phyloP scores from a whole-genome alignment of 2,888 invertebrate genomes.

The Meghimatium bilineatum region DNA sequence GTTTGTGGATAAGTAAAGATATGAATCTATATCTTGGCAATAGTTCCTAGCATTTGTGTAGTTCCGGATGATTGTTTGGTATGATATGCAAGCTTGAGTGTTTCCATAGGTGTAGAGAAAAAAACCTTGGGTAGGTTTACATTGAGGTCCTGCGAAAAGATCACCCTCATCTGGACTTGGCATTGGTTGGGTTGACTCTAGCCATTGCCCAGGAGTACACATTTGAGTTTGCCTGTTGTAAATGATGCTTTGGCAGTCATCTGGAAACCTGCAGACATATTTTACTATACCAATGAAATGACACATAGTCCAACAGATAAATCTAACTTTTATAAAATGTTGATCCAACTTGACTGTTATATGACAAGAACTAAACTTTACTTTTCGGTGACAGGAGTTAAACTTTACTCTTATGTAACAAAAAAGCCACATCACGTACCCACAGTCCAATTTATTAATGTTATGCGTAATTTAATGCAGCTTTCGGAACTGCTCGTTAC shows the following conservation, averaged over 20 bases:
- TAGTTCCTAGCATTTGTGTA: neutral
- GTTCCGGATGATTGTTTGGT: neutral
- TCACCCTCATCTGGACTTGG: neutral
- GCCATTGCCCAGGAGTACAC: neutral
- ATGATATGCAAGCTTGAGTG: neutral
- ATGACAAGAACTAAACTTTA: too few relatives aligned
- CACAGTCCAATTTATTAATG: too few relatives aligned
- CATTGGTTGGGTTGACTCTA: neutral
- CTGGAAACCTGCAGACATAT: neutral
- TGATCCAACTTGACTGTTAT: too few relatives aligned
- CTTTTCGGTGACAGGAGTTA: too few relatives aligned
- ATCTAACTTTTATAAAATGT: too few relatives aligned
- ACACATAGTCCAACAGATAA: too few relatives aligned
- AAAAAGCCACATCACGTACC: too few relatives aligned
- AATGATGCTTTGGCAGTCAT: slow-evolving; percentile 33
- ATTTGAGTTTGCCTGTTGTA: slow-evolving; percentile 32
- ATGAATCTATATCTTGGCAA: neutral
- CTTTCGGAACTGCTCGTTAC: too few relatives aligned
- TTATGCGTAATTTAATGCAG: too few relatives aligned
- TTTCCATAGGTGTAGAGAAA: neutral
- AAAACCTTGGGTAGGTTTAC: slow-evolving; percentile 9
- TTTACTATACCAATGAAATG: neutral
- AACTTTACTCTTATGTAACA: too few relatives aligned
- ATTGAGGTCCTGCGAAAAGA: neutral
- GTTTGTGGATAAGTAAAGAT: neutral